Evolutionary conservation across 2,888 invertebrate species (phyloP).

Genomic region (Xanthia togata): DNA sequence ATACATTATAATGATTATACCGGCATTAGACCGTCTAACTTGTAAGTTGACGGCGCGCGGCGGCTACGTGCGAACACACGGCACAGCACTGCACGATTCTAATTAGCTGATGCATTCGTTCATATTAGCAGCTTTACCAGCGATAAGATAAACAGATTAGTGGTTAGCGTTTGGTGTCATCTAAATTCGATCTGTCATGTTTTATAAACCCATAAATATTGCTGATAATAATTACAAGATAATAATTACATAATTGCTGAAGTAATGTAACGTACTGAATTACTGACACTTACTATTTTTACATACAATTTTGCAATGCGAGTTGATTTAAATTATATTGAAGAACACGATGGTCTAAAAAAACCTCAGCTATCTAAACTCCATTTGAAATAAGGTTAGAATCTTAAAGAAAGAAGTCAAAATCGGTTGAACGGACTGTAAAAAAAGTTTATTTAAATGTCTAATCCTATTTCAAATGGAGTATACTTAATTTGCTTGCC

Average conservation of each 20-base stretch:
- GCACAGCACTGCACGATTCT: not conserved
- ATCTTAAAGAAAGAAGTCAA: no score
- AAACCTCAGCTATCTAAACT: no score
- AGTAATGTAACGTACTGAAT: not conserved
- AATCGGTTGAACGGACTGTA: no score
- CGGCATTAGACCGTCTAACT: no score
- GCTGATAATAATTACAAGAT: no score
- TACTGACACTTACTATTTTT: not conserved
- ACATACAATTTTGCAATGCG: not conserved
- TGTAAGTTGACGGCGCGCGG: not conserved
- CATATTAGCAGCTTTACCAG: conserved; percentile 12
- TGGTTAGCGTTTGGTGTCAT: not conserved
- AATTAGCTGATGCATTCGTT: conserved; percentile 27
- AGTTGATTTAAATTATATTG: not conserved
- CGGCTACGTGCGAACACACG: not conserved
- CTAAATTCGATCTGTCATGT: conserved; percentile 5
- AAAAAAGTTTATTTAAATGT: no score
- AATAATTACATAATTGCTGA: not conserved
- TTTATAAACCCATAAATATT: not conserved
- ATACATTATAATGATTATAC: not conserved
- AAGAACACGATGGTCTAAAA: not conserved
- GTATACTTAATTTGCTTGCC: not conserved
- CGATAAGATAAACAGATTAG: conserved; percentile 39
- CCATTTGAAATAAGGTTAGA: no score
- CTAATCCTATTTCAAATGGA: no score